phyloP scores from a whole-genome alignment of 2,113 vertebrate genomes.

The Emydocephalus ijimae region DNA sequence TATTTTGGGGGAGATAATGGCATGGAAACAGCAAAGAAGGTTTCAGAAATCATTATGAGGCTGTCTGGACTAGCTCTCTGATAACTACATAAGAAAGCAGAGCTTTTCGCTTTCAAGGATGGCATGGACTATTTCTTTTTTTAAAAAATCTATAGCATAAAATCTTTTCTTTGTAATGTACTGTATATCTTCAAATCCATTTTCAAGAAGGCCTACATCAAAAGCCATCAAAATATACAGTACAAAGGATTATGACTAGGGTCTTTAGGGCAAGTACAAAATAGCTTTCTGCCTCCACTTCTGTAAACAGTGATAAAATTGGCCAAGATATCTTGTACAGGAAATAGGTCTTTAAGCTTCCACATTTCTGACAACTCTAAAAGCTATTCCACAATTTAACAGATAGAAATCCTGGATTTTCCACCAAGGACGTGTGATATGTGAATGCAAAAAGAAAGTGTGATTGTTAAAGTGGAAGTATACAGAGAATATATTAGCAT shows the following conservation, averaged over 20 bases:
- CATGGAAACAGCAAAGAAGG: neutral
- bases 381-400: neutral
- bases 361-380: neutral
- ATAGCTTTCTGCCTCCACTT: neutral
- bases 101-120: neutral
- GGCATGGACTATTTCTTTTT: neutral
- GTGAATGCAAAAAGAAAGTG: neutral
- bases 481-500: neutral
- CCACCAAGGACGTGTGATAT: neutral
- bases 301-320: neutral
- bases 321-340: neutral
- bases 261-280: neutral
- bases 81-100: neutral
- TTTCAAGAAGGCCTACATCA: neutral
- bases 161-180: neutral
- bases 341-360: neutral
- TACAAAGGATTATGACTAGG: neutral
- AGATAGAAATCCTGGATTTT: neutral
- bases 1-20: neutral
- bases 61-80: neutral
- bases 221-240: neutral
- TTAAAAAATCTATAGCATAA: neutral
- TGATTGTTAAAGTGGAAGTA: neutral
- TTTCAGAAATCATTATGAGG: neutral
- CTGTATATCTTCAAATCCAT: neutral